These are phyloP conservation scores for Zoanthus solanderi DNA, from an alignment of 92 coral and sea anemone genomes.

Conservation along the genomic window DNA sequence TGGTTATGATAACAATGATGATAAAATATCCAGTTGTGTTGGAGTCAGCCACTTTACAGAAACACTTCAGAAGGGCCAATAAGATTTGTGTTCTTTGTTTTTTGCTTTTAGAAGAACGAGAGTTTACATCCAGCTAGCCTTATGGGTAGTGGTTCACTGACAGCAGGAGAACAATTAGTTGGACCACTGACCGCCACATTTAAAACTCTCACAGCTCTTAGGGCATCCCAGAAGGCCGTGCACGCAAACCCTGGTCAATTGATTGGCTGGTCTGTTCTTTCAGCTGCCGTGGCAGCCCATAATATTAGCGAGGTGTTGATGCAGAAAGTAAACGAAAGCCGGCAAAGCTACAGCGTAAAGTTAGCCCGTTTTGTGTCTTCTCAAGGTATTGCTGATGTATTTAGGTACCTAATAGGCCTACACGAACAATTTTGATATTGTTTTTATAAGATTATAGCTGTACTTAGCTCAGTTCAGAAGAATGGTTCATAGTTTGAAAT, in stretches of 20 bases:
- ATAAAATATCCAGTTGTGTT: neutral
- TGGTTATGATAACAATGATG: neutral
- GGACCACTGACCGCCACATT: conserved; percentile 25
- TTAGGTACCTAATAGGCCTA: neutral
- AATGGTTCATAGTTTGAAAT: too few species aligned
- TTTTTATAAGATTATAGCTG: too few species aligned
- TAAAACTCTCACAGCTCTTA: conserved; percentile 71
- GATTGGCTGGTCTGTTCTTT: conserved; percentile 86
- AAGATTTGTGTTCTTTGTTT: neutral
- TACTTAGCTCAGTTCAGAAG: too few species aligned
- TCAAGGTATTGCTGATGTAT: conserved; percentile 61
- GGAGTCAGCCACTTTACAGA: too few species aligned
- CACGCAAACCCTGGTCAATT: conserved; percentile 87
- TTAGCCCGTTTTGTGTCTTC: conserved; percentile 73
- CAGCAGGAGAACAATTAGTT: conserved; percentile 48
- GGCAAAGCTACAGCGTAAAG: conserved; percentile 64
- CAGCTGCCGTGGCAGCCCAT: conserved; percentile 84
- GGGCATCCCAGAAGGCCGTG: conserved; percentile 93
- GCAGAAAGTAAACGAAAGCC: conserved; percentile 44
- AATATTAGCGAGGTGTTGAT: conserved; percentile 51
- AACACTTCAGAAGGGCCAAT: neutral
- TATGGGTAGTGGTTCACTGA: conserved; percentile 75
- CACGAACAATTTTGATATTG: too few species aligned
- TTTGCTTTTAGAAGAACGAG: conserved; percentile 25
- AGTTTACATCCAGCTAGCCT: conserved; percentile 75